Evolutionary conservation across 2,888 invertebrate genomes (phyloP).

Genomic region (Antheraea assamensis): DNA sequence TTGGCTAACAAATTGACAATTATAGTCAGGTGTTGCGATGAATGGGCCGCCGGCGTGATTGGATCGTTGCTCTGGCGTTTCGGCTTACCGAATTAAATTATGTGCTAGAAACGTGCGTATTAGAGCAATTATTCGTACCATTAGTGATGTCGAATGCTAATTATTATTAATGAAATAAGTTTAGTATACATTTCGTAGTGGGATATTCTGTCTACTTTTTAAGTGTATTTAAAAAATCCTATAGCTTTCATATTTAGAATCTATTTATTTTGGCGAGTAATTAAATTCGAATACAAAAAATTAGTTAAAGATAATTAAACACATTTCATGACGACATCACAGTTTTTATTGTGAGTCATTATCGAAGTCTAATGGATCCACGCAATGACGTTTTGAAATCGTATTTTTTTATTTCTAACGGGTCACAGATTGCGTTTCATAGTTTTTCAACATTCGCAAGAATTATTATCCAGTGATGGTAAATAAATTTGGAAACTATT

Average conservation of each 20-base stretch:
- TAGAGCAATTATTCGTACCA: background rate
- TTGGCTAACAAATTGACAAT: slow-evolving; percentile 23
- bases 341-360: background rate
- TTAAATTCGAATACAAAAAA: background rate
- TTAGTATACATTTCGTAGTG: background rate
- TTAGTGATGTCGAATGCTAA: background rate
- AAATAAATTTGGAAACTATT: background rate
- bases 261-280: background rate
- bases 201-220: background rate
- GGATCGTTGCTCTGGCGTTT: slow-evolving; percentile 19
- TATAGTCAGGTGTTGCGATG: slow-evolving; percentile 22
- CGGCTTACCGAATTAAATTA: slow-evolving; percentile 18
- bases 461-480: background rate
- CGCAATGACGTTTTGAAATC: background rate
- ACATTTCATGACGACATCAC: background rate
- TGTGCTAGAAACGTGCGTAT: slow-evolving; percentile 12
- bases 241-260: background rate
- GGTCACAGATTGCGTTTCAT: background rate
- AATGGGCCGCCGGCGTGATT: slow-evolving; percentile 20
- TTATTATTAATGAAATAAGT: background rate
- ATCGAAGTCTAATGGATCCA: background rate
- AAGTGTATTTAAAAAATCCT: background rate
- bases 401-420: background rate
- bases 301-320: background rate
- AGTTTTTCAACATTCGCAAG: background rate